A percentile compares a stretch with the other conserved stretches of the same genome.
Conservation (phyloP, 2,888 invertebrate species). For the Conistra vaccinii region DNA sequence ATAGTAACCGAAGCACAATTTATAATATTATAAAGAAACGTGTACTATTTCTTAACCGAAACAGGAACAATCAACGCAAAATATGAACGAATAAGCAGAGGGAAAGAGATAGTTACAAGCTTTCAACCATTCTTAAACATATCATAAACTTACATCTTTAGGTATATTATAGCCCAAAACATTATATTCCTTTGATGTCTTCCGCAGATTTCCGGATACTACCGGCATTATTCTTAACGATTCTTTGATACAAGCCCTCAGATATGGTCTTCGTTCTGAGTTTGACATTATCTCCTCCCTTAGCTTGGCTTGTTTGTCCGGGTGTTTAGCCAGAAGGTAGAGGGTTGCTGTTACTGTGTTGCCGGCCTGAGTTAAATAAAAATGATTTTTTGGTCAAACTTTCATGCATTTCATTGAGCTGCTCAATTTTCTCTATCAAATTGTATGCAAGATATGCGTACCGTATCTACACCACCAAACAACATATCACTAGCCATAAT, state of each 20-base stretch:
- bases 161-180: conserved; percentile 92
- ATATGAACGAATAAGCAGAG: background rate
- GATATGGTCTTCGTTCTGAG: conserved; percentile 87
- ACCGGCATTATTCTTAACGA: conserved; percentile 92
- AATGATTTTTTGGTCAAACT: too few relatives aligned
- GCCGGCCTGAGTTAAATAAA: conserved; percentile 84
- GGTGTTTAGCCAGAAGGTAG: conserved; percentile 92
- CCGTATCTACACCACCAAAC: conserved; percentile 93
- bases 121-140: background rate
- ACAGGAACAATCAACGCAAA: background rate
- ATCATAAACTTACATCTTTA: conserved; percentile 85
- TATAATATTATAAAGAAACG: too few relatives aligned
- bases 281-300: conserved; percentile 89
- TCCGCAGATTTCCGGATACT: conserved; percentile 90
- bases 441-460: conserved; percentile 72
- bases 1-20: conserved; percentile 16
- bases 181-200: conserved; percentile 88
- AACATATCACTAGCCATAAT: conserved; percentile 93
- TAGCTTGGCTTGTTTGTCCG: conserved; percentile 91
- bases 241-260: conserved; percentile 94
- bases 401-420: background rate
- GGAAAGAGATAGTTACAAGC: background rate
- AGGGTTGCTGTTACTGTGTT: conserved; percentile 90
- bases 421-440: background rate
- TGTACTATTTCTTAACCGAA: background rate